phyloP scores from a whole-genome alignment of 2,113 vertebrate species.

The Ameiurus melas region DNA sequence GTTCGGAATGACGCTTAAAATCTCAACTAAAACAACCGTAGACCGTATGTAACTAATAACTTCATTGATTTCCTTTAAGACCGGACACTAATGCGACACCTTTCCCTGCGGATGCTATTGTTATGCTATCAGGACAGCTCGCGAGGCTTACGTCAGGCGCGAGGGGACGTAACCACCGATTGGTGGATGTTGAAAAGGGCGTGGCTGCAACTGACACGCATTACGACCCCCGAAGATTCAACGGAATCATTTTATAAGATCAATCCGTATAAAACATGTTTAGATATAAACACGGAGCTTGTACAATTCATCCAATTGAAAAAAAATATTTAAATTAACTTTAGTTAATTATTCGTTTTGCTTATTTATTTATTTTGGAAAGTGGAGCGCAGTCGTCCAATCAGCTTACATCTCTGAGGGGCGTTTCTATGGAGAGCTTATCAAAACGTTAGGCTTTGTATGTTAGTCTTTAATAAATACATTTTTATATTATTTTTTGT shows the following conservation, averaged over 20 bases:
- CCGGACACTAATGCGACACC: too few relatives aligned
- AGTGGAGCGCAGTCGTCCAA: constrained; percentile 52
- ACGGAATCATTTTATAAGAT: background rate
- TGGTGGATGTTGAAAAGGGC: background rate
- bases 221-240: background rate
- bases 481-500: too few relatives aligned
- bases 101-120: too few relatives aligned
- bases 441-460: background rate
- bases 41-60: background rate
- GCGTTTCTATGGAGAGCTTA: constrained; percentile 40
- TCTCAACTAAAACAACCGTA: fast-evolving
- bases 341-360: background rate
- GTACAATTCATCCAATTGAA: background rate
- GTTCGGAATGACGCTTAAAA: background rate
- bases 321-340: background rate
- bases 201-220: background rate
- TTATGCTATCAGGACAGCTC: background rate
- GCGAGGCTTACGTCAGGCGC: background rate
- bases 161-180: background rate
- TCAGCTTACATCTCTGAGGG: constrained; percentile 59
- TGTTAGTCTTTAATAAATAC: background rate
- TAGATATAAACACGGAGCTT: background rate
- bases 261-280: background rate
- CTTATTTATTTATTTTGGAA: background rate
- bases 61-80: background rate